These are phyloP conservation scores for Conomelus anceps DNA, from an alignment of 2,888 invertebrate species.

Conservation along the genomic window DNA sequence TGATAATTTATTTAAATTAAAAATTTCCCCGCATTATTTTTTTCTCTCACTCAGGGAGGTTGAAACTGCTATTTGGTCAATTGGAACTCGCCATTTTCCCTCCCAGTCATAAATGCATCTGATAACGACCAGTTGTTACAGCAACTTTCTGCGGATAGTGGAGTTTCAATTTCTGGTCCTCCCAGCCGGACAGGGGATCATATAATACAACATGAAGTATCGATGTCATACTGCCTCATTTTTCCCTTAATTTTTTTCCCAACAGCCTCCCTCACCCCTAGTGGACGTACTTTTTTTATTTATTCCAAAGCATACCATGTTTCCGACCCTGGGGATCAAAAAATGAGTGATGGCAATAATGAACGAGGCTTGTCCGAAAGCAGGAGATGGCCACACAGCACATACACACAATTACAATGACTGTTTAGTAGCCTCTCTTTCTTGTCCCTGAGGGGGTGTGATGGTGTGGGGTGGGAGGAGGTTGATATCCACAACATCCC, in stretches of 20 bases:
- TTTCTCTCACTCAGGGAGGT: neutral
- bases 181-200: neutral
- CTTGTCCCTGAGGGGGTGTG: neutral
- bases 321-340: neutral
- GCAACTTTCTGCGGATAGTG: neutral
- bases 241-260: neutral
- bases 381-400: neutral
- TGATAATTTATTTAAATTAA: neutral
- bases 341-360: neutral
- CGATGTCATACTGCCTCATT: neutral
- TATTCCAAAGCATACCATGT: neutral
- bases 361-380: neutral
- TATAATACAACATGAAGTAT: neutral
- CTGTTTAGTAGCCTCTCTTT: neutral
- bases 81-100: neutral
- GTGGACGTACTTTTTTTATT: neutral
- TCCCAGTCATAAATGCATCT: neutral
- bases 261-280: neutral
- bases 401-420: neutral
- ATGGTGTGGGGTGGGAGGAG: neutral
- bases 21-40: neutral
- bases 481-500: neutral
- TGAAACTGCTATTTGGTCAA: neutral
- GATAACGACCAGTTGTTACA: neutral
- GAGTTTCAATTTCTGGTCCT: neutral